Conservation (phyloP, 2,888 invertebrate genomes). For the Plagodis pulveraria region DNA sequence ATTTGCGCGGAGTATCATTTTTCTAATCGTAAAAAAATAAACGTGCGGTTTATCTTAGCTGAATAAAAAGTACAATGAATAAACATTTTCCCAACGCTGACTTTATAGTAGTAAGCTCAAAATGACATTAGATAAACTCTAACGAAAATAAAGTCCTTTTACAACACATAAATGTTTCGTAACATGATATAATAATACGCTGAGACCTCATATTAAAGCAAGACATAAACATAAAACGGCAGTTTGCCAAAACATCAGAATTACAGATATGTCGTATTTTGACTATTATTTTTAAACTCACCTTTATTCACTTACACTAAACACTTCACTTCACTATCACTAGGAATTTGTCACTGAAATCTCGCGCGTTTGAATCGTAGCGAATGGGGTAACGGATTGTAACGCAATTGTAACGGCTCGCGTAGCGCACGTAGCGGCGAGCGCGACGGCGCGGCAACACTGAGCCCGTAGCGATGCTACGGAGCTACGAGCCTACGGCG, state of each 20-base stretch:
- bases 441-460: conserved; percentile 56
- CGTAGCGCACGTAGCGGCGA: conserved; percentile 48
- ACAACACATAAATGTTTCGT: conserved; percentile 39
- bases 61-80: conserved; percentile 4
- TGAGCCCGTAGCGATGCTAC: conserved; percentile 57
- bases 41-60: neutral
- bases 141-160: conserved; percentile 30
- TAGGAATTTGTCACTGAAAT: conserved; percentile 41
- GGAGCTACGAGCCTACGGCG: conserved; percentile 66
- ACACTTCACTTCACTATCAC: conserved; percentile 49
- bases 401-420: conserved; percentile 6
- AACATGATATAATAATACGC: conserved; percentile 37
- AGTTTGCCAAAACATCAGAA: conserved; percentile 32
- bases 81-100: neutral
- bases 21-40: neutral
- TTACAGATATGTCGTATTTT: conserved; percentile 6
- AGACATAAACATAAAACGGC: conserved; percentile 37
- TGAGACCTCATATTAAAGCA: conserved; percentile 36
- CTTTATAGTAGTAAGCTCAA: conserved; percentile 3
- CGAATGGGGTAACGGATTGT: conserved; percentile 7
- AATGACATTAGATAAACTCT: conserved; percentile 12
- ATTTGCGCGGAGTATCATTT: too few relatives aligned
- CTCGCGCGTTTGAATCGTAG: conserved; percentile 18
- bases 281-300: conserved; percentile 28
- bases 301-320: conserved; percentile 42